A percentile compares a stretch with the other conserved stretches of the same genome.
Conservation (phyloP, 2,797 vertebrate species). For the Sebastes cheni region DNA sequence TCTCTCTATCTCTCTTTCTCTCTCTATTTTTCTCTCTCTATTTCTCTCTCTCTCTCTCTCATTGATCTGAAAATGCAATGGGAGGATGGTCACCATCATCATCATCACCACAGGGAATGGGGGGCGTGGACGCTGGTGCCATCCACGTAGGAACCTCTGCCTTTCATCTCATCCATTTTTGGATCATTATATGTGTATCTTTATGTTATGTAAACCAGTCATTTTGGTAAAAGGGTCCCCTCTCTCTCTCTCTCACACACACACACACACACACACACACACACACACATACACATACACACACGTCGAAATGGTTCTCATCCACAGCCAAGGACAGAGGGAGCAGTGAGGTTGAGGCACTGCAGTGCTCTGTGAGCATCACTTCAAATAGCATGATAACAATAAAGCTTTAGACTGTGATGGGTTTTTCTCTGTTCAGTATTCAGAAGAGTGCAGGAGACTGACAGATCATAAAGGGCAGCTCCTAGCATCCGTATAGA, state of each 20-base stretch:
- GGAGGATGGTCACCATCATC: constrained; percentile 40
- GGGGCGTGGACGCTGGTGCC: background rate
- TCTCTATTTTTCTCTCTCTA: background rate
- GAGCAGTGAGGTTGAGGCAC: constrained; percentile 6
- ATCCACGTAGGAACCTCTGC: constrained; percentile 11
- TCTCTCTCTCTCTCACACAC: background rate
- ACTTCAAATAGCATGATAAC: constrained; percentile 12
- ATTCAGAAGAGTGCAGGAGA: constrained; percentile 5
- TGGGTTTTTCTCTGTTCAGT: background rate
- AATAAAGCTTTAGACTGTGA: background rate
- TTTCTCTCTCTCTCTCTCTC: constrained; percentile 30
- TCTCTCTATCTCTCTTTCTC: background rate
- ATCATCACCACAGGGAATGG: constrained; percentile 7
- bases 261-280: background rate
- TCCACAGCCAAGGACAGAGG: constrained; percentile 32
- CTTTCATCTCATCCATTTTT: constrained; percentile 32
- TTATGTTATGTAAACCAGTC: constrained; percentile 48
- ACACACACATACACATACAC: too few relatives aligned
- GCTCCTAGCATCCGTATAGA: background rate
- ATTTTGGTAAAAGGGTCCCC: constrained; percentile 17
- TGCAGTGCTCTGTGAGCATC: constrained; percentile 33
- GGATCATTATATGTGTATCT: background rate
- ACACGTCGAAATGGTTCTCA: constrained; percentile 6
- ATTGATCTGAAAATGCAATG: constrained; percentile 71
- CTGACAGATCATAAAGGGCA: constrained; percentile 1